Evolutionary conservation across 2,888 invertebrate genomes (phyloP).

Genomic region (Antitype chi): DNA sequence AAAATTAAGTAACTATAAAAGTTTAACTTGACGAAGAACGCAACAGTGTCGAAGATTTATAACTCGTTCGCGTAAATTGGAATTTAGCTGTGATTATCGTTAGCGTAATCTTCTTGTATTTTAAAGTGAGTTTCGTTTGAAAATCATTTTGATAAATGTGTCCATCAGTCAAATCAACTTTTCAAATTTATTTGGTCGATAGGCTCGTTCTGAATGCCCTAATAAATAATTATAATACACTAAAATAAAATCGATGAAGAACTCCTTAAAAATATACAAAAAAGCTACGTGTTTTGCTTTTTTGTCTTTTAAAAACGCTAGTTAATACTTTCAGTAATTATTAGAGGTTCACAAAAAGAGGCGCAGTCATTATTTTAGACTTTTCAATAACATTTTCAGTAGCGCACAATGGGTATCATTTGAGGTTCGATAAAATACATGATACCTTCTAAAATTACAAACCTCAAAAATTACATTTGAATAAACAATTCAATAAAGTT

Average conservation of each 20-base stretch:
- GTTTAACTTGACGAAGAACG: slow-evolving; percentile 21
- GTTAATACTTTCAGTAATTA: not conserved
- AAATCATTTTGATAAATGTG: not conserved
- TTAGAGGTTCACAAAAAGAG: not conserved
- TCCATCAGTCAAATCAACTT: not conserved
- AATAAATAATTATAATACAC: too few relatives aligned
- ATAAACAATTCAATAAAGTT: slow-evolving; percentile 10
- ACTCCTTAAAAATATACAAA: too few relatives aligned
- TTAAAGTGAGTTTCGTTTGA: not conserved
- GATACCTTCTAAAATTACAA: too few relatives aligned
- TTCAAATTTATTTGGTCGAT: not conserved
- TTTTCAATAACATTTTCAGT: not conserved
- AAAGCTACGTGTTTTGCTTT: too few relatives aligned
- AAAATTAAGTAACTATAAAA: slow-evolving; percentile 9
- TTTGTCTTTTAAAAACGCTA: too few relatives aligned
- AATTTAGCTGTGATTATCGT: slow-evolving; percentile 18
- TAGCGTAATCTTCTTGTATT: not conserved
- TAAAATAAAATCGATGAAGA: not conserved
- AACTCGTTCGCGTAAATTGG: slow-evolving; percentile 7
- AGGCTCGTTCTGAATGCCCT: not conserved
- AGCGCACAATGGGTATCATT: too few relatives aligned
- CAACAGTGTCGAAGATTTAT: slow-evolving; percentile 31
- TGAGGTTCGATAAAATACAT: not conserved
- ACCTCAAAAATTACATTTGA: slow-evolving; percentile 9
- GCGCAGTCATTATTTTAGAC: not conserved